phyloP scores from a whole-genome alignment of 2,888 invertebrate species.

The Encarsia formosa region DNA sequence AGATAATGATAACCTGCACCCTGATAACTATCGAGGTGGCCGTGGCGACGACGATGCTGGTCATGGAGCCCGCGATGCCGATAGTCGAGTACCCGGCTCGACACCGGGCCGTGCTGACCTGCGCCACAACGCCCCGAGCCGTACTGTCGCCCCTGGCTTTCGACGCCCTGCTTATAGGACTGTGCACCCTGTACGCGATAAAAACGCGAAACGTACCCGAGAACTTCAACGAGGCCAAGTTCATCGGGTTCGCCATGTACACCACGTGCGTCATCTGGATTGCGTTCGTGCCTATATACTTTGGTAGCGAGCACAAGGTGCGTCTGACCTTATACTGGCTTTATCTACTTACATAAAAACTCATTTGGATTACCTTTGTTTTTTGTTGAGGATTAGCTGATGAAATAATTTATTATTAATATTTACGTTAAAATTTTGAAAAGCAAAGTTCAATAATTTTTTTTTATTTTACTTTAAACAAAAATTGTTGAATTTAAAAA shows the following conservation, averaged over 20 bases:
- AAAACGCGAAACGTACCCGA: slow-evolving; percentile 75
- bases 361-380: neutral
- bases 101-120: slow-evolving; percentile 60
- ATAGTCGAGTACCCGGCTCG: slow-evolving; percentile 54
- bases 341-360: too few species aligned
- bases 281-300: slow-evolving; percentile 74
- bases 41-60: slow-evolving; percentile 55
- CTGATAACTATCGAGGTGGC: slow-evolving; percentile 66
- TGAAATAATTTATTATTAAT: slow-evolving; percentile 2
- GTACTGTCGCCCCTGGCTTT: slow-evolving; percentile 66
- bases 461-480: too few species aligned
- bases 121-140: slow-evolving; percentile 59
- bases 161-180: slow-evolving; percentile 65
- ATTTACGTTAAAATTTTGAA: neutral
- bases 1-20: slow-evolving; percentile 63
- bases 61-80: slow-evolving; percentile 60
- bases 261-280: slow-evolving; percentile 75
- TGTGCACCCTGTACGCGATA: slow-evolving; percentile 75
- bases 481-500: too few species aligned
- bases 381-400: neutral
- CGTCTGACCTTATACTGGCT: neutral
- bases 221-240: slow-evolving; percentile 75
- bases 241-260: slow-evolving; percentile 78
- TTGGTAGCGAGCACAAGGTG: slow-evolving; percentile 64
- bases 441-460: neutral